A percentile compares a stretch with the other conserved stretches of the same genome.
These are phyloP conservation scores for Strigamia maritima DNA, from an alignment of 2,888 invertebrate species.

Conservation along the genomic window DNA sequence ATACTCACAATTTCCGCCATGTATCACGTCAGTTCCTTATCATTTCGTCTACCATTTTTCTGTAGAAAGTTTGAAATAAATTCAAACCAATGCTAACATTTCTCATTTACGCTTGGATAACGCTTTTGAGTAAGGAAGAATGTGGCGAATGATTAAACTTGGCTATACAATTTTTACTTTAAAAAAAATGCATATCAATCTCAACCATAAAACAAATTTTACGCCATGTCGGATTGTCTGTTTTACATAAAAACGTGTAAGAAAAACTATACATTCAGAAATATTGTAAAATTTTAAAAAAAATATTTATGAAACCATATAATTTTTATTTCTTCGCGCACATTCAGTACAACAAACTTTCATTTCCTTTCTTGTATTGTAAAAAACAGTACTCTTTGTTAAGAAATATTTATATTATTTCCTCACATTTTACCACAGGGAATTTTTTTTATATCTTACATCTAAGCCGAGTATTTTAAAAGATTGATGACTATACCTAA, in stretches of 20 bases:
- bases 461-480: slow-evolving; percentile 8
- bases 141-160: not conserved
- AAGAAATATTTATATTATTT: slow-evolving; percentile 24
- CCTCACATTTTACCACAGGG: not conserved
- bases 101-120: slow-evolving; percentile 12
- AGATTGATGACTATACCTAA: slow-evolving; percentile 7
- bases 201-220: not conserved
- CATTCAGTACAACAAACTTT: not conserved
- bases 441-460: slow-evolving; percentile 6
- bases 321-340: not conserved
- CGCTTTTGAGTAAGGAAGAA: not conserved
- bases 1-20: slow-evolving; percentile 15
- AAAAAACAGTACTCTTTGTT: not conserved
- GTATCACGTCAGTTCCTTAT: slow-evolving; percentile 20
- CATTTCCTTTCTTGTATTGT: not conserved
- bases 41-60: slow-evolving; percentile 20
- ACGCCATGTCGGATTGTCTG: not conserved
- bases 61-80: slow-evolving; percentile 6
- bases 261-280: not conserved
- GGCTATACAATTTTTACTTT: not conserved
- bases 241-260: not conserved
- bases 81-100: slow-evolving; percentile 25
- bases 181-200: not conserved
- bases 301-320: not conserved
- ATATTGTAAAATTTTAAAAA: too few relatives aligned